These are phyloP conservation scores for Ceyx margarethae DNA, from an alignment of 2,113 vertebrate species.

Conservation along the genomic window DNA sequence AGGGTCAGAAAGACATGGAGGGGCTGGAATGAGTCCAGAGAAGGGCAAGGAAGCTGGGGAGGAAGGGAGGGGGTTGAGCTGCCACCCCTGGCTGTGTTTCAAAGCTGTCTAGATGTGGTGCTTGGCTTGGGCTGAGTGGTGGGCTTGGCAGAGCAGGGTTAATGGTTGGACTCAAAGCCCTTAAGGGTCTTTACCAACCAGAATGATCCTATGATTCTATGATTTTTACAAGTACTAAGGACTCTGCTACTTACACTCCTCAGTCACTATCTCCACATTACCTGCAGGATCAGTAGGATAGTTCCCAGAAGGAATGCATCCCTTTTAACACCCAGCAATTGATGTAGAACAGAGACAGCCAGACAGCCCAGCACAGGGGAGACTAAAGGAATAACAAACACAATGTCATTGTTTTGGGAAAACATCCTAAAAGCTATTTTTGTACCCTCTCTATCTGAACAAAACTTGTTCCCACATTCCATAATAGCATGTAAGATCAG, in stretches of 20 bases:
- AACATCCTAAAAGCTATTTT: not conserved
- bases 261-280: accelerated
- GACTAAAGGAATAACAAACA: not conserved
- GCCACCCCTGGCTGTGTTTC: no score
- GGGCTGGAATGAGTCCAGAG: no score
- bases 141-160: no score
- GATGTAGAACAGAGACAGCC: accelerated
- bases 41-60: no score
- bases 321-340: not conserved
- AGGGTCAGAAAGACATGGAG: no score
- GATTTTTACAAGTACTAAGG: not conserved
- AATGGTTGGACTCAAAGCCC: no score
- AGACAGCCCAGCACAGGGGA: not conserved
- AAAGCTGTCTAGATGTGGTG: no score
- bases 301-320: not conserved
- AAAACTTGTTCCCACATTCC: not conserved
- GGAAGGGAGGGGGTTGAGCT: no score
- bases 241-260: not conserved
- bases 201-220: no score
- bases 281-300: not conserved
- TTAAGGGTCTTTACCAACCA: no score
- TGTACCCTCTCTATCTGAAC: not conserved
- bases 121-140: no score
- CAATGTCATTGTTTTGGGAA: not conserved
- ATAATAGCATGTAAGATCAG: not conserved